phyloP scores from a whole-genome alignment of 2,113 vertebrate genomes.

The Choloepus hoffmanni region DNA sequence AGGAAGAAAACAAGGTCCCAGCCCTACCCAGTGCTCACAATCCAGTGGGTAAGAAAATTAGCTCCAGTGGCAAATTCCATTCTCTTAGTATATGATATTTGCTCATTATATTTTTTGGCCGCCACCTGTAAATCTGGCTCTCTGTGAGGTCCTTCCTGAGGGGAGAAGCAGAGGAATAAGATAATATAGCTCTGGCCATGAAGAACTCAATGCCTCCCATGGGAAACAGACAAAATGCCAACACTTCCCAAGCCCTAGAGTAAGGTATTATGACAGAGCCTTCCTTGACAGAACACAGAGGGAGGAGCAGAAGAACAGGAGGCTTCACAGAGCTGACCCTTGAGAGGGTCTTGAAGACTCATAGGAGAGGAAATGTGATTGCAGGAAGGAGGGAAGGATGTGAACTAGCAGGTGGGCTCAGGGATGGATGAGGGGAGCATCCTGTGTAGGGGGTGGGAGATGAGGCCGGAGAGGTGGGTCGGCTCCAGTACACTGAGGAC shows the following conservation, averaged over 20 bases:
- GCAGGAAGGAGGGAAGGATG: background rate
- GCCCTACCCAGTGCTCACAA: background rate
- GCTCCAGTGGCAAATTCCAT: background rate
- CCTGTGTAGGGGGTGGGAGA: fast-evolving
- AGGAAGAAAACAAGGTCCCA: fast-evolving
- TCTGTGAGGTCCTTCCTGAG: background rate
- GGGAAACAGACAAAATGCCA: background rate
- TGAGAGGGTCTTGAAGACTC: background rate
- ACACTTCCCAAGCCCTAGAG: background rate
- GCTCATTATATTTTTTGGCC: background rate
- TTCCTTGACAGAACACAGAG: background rate
- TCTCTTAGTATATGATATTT: background rate
- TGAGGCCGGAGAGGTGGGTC: fast-evolving
- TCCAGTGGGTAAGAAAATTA: background rate
- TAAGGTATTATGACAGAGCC: background rate
- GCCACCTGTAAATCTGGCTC: background rate
- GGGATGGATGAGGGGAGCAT: fast-evolving
- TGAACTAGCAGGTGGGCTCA: too few species aligned
- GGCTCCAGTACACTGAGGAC: background rate
- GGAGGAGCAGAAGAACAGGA: too few species aligned
- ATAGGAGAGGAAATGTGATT: background rate
- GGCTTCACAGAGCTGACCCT: background rate
- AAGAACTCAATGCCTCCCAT: background rate
- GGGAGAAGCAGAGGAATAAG: background rate
- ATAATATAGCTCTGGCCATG: background rate